phyloP scores from a whole-genome alignment of 1,140 invertebrate genomes.

The Ridgeia piscesae region DNA sequence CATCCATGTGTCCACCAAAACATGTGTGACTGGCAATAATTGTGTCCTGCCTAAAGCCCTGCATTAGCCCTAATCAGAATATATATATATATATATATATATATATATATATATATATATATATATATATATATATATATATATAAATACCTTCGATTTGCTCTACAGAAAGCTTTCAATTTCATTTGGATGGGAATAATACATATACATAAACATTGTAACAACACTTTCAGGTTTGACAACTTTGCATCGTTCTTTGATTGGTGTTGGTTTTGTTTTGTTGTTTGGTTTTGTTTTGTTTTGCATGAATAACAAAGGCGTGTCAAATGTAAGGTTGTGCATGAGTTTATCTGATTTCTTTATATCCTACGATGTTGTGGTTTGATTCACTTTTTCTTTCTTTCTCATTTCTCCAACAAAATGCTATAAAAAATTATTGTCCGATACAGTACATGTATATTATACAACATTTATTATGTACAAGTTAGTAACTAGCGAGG shows the following conservation, averaged over 20 bases:
- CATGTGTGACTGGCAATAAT: too few species aligned
- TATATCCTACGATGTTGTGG: background rate
- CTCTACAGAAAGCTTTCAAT: background rate
- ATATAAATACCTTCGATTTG: background rate
- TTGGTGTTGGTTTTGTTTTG: background rate
- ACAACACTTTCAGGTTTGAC: background rate
- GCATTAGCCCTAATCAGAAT: too few species aligned
- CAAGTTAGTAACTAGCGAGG: too few species aligned
- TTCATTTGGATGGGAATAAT: background rate
- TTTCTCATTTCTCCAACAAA: too few species aligned
- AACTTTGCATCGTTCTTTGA: background rate
- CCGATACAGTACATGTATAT: too few species aligned
- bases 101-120: too few species aligned
- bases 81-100: conserved; percentile 8
- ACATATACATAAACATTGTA: background rate
- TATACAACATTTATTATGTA: too few species aligned
- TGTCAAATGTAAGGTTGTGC: background rate
- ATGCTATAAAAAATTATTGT: too few species aligned
- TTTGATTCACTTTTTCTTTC: background rate
- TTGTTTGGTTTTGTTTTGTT: background rate
- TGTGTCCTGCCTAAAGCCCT: too few species aligned
- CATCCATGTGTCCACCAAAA: too few species aligned
- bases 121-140: background rate
- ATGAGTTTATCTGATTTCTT: background rate
- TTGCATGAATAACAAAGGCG: background rate